Conservation (phyloP, 2,888 invertebrate species). For the Myopa tessellatipennis region DNA sequence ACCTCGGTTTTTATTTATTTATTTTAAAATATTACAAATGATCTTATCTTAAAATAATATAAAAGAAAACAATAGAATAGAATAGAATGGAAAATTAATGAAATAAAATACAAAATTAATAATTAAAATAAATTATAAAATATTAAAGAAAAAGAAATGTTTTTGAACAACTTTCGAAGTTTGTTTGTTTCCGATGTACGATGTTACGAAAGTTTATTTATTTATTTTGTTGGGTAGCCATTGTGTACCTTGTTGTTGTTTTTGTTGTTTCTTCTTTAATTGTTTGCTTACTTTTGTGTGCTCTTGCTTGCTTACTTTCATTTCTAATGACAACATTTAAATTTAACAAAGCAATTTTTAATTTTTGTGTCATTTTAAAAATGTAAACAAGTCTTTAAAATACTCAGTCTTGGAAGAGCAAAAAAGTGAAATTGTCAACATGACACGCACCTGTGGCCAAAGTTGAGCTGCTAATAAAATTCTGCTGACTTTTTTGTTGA, state of each 20-base stretch:
- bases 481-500: background rate
- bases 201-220: too few relatives aligned
- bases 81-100: too few relatives aligned
- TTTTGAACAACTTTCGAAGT: too few relatives aligned
- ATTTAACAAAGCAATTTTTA: background rate
- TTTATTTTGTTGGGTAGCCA: too few relatives aligned
- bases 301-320: conserved; percentile 10
- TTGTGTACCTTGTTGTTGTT: background rate
- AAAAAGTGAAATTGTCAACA: conserved; percentile 10
- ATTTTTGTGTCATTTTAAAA: background rate
- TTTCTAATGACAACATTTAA: conserved; percentile 21
- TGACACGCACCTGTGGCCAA: background rate
- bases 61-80: too few relatives aligned
- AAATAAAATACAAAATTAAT: too few relatives aligned
- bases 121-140: too few relatives aligned
- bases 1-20: too few relatives aligned
- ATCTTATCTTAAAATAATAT: too few relatives aligned
- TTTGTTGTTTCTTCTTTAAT: background rate
- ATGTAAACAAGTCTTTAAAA: background rate
- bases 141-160: too few relatives aligned
- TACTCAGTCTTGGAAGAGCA: conserved; percentile 4
- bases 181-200: too few relatives aligned
- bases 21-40: too few relatives aligned
- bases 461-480: background rate
- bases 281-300: background rate